Evolutionary conservation across 1,140 invertebrate species (phyloP), one percentile per base, ranked within the genome.

Genomic region (Lordiphosa clarofinis): DNA sequence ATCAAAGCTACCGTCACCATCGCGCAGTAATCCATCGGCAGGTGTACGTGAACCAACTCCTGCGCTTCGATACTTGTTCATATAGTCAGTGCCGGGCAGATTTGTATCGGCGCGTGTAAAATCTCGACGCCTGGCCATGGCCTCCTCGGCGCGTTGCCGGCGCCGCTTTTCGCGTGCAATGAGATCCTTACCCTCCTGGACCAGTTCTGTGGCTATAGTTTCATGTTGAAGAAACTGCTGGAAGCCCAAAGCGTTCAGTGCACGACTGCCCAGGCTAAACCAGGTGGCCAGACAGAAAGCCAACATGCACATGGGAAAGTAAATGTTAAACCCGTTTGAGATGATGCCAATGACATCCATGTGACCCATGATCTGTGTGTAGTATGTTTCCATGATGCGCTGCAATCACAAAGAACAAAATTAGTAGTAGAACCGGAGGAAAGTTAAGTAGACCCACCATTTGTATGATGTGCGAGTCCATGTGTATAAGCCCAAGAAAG

Each of bases 331-430:
- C 13, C 98, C 98, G 90, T 99, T 95, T 2, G 97, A 97, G 60
- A 99, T 96, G 52, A 99, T 96, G 7, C 96, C 94, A 52, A 99
- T 94, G 0, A 99, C 96, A 91, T 99, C 98, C 97, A 99, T 97
- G 87, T 99, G 98, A 13, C 98, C 98, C 98, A 99, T 99, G 61
- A 99, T 95, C 95, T 98, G 89, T n/a, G 88, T 89, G 49, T 89
- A 89, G 24, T 82, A 78, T 2, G 86, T 89, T 49, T 87, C 87
- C 74, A 89, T 87, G 11, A 89, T 84, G 3, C 84, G 73, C 64
- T 82, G 43, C 21, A 56, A 65, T 3, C 7, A 13, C 8, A 37
- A 3, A 8, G 0, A 11, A 1, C 96, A 98, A 90, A 98, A 96
- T 28, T 24, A 24, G 21, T 5, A 24, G 21, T 5, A 24, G 21